Percentiles rank a stretch among this genome's conserved stretches.
Conservation (phyloP, 1,140 invertebrate genomes). For the Littorina saxatilis region DNA sequence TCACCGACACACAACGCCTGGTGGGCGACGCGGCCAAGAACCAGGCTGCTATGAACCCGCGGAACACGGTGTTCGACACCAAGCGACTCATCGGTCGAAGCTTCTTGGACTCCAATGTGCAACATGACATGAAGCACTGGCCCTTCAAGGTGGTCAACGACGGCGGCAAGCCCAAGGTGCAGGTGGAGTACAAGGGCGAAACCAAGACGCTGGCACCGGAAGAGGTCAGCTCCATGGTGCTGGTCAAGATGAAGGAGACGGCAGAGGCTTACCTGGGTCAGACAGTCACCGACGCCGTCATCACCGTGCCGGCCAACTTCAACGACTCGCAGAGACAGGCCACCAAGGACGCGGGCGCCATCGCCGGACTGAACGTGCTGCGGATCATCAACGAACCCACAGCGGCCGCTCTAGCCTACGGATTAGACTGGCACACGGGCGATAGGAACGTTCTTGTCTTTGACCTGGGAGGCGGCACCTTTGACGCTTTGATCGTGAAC, state of each 20-base stretch:
- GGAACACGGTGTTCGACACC: constrained; percentile 48
- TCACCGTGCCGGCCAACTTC: constrained; percentile 73
- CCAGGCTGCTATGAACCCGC: constrained; percentile 45
- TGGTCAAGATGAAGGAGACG: too few species aligned
- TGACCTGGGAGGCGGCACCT: too few species aligned
- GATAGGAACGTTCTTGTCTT: constrained; percentile 65
- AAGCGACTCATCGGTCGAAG: constrained; percentile 46
- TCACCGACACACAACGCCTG: too few species aligned
- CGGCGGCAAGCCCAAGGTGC: too few species aligned
- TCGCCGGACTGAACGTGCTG: constrained; percentile 81
- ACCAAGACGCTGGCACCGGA: too few species aligned
- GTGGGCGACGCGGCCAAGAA: constrained; percentile 48
- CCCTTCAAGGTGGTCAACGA: too few species aligned
- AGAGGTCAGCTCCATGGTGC: too few species aligned
- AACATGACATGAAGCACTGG: constrained; percentile 92
- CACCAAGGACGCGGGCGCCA: too few species aligned
- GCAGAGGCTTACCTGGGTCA: too few species aligned
- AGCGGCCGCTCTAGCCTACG: too few species aligned
- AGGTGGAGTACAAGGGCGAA: too few species aligned
- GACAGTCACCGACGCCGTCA: constrained; percentile 52
- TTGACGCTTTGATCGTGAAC: constrained; percentile 65
- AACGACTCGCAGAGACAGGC: too few species aligned
- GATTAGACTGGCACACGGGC: constrained; percentile 51
- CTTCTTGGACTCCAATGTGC: constrained; percentile 45
- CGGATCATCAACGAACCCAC: constrained; percentile 78